These are phyloP conservation scores for Myanophis thanlyinensis DNA, from an alignment of 2,113 vertebrate species.

Conservation along the genomic window DNA sequence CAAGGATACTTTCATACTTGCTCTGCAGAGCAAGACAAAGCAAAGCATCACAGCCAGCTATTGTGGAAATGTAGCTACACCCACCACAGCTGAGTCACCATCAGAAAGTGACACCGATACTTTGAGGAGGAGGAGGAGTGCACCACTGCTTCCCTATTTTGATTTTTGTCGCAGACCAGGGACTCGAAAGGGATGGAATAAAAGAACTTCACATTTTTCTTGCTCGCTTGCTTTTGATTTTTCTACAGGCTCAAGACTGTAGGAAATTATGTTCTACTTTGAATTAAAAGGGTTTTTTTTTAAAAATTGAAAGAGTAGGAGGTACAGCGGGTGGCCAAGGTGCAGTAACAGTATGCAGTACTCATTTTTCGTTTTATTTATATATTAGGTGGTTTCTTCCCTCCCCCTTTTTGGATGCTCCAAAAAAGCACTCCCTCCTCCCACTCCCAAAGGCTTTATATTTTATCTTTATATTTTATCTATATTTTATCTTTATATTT, in stretches of 20 bases:
- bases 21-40: background rate
- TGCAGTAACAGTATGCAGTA: background rate
- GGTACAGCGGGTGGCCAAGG: background rate
- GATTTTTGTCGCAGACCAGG: background rate
- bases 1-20: background rate
- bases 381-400: background rate
- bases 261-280: background rate
- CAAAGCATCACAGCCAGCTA: background rate
- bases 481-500: too few species aligned
- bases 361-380: background rate
- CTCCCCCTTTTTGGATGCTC: background rate
- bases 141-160: background rate
- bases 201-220: background rate
- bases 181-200: background rate
- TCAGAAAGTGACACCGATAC: background rate
- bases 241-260: background rate
- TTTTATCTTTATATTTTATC: too few species aligned
- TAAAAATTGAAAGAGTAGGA: background rate
- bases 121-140: background rate
- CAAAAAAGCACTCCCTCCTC: background rate
- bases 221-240: background rate
- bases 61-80: background rate
- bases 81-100: background rate
- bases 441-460: background rate
- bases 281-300: background rate